Conservation (phyloP, 2,888 invertebrate genomes). For the Leptogaster cylindrica region DNA sequence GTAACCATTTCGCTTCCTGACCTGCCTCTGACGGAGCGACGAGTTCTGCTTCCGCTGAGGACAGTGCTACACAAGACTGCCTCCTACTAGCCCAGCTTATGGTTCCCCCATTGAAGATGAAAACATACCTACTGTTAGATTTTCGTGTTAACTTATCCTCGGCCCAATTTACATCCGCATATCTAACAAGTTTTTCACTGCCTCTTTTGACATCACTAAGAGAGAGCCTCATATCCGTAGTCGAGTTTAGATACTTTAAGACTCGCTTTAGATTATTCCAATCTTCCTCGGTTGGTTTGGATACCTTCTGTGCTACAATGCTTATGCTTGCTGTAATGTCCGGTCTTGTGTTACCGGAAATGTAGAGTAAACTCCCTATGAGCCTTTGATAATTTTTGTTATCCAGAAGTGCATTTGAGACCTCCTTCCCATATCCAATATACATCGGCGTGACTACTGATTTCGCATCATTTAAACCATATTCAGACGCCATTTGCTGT, state of each 20-base stretch:
- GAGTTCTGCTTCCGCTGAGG: constrained; percentile 49
- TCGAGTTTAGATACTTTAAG: constrained; percentile 49
- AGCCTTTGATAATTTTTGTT: constrained; percentile 41
- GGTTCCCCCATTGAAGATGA: constrained; percentile 44
- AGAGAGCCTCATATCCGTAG: constrained; percentile 15
- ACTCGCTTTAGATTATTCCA: constrained; percentile 52
- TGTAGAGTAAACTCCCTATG: constrained; percentile 48
- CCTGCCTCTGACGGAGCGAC: constrained; percentile 49
- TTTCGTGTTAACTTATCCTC: constrained; percentile 51
- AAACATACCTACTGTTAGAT: constrained; percentile 53
- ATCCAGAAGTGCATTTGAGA: constrained; percentile 11
- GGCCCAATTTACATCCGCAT: constrained; percentile 55
- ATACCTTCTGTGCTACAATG: constrained; percentile 50
- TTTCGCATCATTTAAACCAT: constrained; percentile 45
- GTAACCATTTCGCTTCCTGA: constrained; percentile 49
- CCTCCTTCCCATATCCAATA: constrained; percentile 42
- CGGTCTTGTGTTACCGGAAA: constrained; percentile 48
- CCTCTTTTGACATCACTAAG: constrained; percentile 6
- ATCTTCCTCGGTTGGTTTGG: constrained; percentile 50
- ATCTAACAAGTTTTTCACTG: constrained; percentile 41
- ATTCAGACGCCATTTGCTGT: constrained; percentile 42
- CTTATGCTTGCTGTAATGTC: constrained; percentile 47
- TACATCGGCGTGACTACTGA: constrained; percentile 41
- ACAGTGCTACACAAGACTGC: constrained; percentile 51
- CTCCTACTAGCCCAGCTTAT: constrained; percentile 53